Percentiles rank a stretch among this genome's conserved stretches.
phyloP scores from a whole-genome alignment of 2,888 invertebrate genomes.

The Epistrophe eligans region DNA sequence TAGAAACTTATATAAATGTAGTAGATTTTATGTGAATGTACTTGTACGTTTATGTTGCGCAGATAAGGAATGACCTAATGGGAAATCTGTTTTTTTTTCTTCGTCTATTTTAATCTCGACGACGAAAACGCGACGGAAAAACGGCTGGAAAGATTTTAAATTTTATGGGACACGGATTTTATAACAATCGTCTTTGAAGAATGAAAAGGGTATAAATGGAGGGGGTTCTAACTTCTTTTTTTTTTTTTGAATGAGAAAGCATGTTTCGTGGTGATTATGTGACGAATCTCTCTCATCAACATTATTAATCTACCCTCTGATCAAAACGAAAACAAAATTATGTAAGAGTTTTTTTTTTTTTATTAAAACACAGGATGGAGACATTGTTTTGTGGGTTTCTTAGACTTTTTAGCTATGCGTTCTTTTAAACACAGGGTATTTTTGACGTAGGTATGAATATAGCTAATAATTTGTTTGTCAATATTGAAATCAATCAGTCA shows the following conservation, averaged over 20 bases:
- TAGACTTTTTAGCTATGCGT: neutral
- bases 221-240: neutral
- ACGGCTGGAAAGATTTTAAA: neutral
- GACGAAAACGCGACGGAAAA: neutral
- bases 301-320: neutral
- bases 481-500: too few species aligned
- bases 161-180: conserved; percentile 17
- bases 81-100: conserved; percentile 14
- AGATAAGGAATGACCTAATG: conserved; percentile 71
- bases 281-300: neutral
- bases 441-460: too few species aligned
- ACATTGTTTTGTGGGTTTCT: neutral
- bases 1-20: neutral
- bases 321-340: conserved; percentile 2
- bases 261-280: neutral
- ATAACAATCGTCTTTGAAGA: neutral
- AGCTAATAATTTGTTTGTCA: too few species aligned
- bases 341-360: neutral
- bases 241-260: neutral
- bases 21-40: neutral
- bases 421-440: neutral
- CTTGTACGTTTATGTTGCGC: conserved; percentile 1
- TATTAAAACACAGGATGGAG: neutral
- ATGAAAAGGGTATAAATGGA: neutral
- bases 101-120: conserved; percentile 48